Evolutionary conservation across 2,113 vertebrate genomes (phyloP), one percentile per base, ranked within the genome.

Genomic region (Melanerpes aurifrons): DNA sequence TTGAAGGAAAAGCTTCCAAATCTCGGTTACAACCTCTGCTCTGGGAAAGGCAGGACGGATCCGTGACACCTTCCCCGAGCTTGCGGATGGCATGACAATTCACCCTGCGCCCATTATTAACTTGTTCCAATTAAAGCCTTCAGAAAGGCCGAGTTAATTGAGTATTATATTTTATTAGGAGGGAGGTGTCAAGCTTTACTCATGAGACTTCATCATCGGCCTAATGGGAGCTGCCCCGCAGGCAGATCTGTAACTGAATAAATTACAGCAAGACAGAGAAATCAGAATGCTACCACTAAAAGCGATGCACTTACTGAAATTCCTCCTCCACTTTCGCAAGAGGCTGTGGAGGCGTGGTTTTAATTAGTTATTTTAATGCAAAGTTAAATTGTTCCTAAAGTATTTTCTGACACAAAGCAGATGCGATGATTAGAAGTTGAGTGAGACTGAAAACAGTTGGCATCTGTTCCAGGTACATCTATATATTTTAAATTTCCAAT

Each of bases 381-480:
- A 94, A 94, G 93, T 74, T 86, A 90, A 97, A 95, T 96, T 91
- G 94, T 92, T 96, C 90, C 90, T 88, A 45, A 93, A 96, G 92
- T 93, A 92, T 95, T 94, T 96, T 95, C 94, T 95, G 95, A 97
- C 94, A 95, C 94, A 96, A 96, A 96, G 92, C 95, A 96, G 96
- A 96, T 96, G 96, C 92, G 86, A 93, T 90, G 93, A 96, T 95
- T 92, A 94, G 92, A 89, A 89, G 69, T 54, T 86, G 92, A 95
- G 92, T 94, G 94, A 94, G 90, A 67, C 88, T 89, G 92, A 96
- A 93, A 91, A 86, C 79, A 93, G 82, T 58, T 95, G 95, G 96
- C 94, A 86, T 89, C 76, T 91, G 93, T 78, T 95, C 89, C 87
- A 78, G 93, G 79, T 92, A 94, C 93, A 92, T 93, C 91, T 74